Conservation (phyloP, 2,888 invertebrate species). For the Drosophila helvetica region DNA sequence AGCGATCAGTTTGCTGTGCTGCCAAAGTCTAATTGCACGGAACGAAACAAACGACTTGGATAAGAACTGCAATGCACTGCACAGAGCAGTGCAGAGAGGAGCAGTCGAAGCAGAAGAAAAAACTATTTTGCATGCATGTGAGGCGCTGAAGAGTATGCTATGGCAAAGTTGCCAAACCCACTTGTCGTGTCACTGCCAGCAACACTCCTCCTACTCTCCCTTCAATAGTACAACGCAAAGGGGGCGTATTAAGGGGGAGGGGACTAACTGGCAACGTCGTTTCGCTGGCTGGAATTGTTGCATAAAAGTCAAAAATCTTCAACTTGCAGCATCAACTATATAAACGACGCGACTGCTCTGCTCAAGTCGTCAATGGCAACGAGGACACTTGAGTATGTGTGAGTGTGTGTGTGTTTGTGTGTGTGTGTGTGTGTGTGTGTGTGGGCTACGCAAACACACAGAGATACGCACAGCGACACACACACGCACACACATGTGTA, state of each 20-base stretch:
- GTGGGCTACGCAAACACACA: slow-evolving; percentile 45
- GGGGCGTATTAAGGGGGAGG: slow-evolving; percentile 6
- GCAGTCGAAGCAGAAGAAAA: slow-evolving; percentile 16
- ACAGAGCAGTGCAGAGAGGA: slow-evolving; percentile 29
- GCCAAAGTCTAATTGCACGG: slow-evolving; percentile 79
- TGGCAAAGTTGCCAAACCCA: slow-evolving; percentile 55
- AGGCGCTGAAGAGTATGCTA: slow-evolving; percentile 38
- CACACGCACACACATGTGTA: slow-evolving; percentile 8
- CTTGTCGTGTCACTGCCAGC: slow-evolving; percentile 68
- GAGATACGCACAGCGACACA: slow-evolving; percentile 2
- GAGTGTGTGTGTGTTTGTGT: not conserved
- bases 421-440: slow-evolving; percentile 4
- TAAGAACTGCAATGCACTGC: slow-evolving; percentile 42
- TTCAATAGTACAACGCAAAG: not conserved
- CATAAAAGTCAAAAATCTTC: slow-evolving; percentile 80
- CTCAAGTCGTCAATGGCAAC: slow-evolving; percentile 78
- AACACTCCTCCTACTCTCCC: slow-evolving; percentile 15
- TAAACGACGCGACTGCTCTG: slow-evolving; percentile 56
- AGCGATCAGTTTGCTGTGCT: slow-evolving; percentile 65
- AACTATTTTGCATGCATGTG: slow-evolving; percentile 57
- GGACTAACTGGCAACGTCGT: slow-evolving; percentile 23
- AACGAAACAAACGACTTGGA: slow-evolving; percentile 80
- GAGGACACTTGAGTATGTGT: slow-evolving; percentile 55
- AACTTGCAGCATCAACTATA: slow-evolving; percentile 72
- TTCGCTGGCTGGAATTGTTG: slow-evolving; percentile 72